Evolutionary conservation across 1,140 invertebrate genomes (phyloP).

Genomic region (Trichoplusia ni): DNA sequence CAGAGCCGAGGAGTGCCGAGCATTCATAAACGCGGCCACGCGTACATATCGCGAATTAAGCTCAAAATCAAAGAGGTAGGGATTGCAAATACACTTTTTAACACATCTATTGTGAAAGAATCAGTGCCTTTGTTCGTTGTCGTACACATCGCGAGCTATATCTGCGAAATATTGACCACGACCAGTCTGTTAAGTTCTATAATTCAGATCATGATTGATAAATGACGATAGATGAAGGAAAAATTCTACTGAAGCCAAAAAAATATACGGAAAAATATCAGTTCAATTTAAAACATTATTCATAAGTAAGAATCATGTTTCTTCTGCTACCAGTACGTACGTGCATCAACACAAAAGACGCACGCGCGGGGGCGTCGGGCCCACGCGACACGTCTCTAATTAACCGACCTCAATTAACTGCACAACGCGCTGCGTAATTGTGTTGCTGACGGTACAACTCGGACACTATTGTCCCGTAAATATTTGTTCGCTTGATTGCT

Average conservation of each 20-base stretch:
- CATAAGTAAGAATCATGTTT: not conserved
- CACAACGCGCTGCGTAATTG: slow-evolving; percentile 34
- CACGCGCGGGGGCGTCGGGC: slow-evolving; percentile 45
- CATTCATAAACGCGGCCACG: slow-evolving; percentile 50
- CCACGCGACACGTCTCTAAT: slow-evolving; percentile 65
- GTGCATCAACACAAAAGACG: slow-evolving; percentile 4
- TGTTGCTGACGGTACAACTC: slow-evolving; percentile 41
- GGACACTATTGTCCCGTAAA: not conserved
- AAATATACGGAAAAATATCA: not conserved
- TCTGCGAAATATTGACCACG: too few relatives aligned
- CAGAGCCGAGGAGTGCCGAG: not conserved
- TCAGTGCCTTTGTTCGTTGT: too few relatives aligned
- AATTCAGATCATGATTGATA: too few relatives aligned
- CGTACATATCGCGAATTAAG: slow-evolving; percentile 51
- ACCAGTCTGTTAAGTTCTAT: too few relatives aligned
- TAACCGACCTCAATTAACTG: slow-evolving; percentile 56
- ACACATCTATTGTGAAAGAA: too few relatives aligned
- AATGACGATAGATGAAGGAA: too few relatives aligned
- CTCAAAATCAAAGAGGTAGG: slow-evolving; percentile 52
- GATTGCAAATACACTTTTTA: too few relatives aligned
- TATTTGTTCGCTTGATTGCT: slow-evolving; percentile 11
- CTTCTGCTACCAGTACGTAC: slow-evolving; percentile 29
- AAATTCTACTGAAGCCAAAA: too few relatives aligned
- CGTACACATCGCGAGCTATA: too few relatives aligned
- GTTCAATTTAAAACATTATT: not conserved